phyloP scores from a whole-genome alignment of 1,140 invertebrate species.

The Neodiprion fabricii region DNA sequence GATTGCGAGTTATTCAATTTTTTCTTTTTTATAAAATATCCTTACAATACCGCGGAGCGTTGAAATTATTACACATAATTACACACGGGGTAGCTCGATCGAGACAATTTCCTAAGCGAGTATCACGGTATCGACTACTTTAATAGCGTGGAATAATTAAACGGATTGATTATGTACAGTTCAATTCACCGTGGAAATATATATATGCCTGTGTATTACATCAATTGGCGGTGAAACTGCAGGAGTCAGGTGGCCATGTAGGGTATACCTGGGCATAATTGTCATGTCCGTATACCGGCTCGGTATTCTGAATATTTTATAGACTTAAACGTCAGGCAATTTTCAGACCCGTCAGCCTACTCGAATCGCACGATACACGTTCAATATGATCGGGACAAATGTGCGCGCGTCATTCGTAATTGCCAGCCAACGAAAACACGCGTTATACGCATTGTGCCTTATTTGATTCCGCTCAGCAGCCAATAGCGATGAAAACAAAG shows the following conservation, averaged over 20 bases:
- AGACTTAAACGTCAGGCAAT: background rate
- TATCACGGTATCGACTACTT: too few relatives aligned
- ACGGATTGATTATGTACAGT: too few relatives aligned
- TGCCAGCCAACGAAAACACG: background rate
- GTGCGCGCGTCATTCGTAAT: slow-evolving; percentile 1
- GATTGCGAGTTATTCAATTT: too few relatives aligned
- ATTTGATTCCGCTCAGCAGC: too few relatives aligned
- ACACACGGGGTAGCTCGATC: too few relatives aligned
- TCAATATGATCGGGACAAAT: background rate
- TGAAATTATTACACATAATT: too few relatives aligned
- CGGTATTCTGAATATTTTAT: background rate
- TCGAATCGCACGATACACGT: slow-evolving; percentile 1
- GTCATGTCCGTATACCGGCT: too few relatives aligned
- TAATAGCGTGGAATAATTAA: too few relatives aligned
- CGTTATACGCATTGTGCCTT: background rate
- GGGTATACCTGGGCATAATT: background rate
- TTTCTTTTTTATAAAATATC: too few relatives aligned
- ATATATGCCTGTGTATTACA: background rate
- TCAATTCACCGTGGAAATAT: background rate
- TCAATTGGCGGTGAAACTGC: background rate
- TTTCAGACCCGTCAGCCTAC: background rate
- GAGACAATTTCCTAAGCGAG: too few relatives aligned
- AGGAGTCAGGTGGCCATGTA: background rate
- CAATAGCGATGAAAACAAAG: too few relatives aligned
- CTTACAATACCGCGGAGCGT: too few relatives aligned